A percentile compares a stretch with the other conserved stretches of the same genome.
Evolutionary conservation across 1,140 invertebrate species (phyloP).

Genomic region (Aleiodes sp.): DNA sequence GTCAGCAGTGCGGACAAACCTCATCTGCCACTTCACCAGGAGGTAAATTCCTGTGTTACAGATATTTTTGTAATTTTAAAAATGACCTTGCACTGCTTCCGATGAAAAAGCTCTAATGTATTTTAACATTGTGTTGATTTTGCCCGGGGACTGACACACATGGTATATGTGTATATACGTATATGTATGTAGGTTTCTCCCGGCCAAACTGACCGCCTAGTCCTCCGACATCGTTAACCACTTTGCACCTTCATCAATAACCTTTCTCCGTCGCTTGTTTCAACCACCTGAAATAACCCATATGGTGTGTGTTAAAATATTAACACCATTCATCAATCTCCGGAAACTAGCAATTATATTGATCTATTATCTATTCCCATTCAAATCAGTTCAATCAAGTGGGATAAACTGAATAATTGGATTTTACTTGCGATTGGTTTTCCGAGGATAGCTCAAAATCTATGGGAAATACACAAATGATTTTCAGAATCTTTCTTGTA

Average conservation of each 20-base stretch:
- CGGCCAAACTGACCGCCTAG: conserved; percentile 47
- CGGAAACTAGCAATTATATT: not conserved
- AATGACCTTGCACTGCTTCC: not conserved
- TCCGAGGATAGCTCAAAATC: no score
- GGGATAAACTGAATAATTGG: no score
- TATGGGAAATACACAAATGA: no score
- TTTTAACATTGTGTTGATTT: not conserved
- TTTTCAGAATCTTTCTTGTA: no score
- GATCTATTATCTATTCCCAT: no score
- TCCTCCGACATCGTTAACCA: conserved; percentile 49
- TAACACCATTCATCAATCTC: not conserved
- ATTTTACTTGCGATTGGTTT: no score
- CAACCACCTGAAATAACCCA: conserved; percentile 6
- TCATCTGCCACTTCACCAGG: conserved; percentile 53
- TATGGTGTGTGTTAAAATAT: not conserved
- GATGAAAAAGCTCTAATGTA: no score
- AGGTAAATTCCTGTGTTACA: conserved; percentile 43
- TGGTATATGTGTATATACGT: not conserved
- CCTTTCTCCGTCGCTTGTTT: conserved; percentile 28
- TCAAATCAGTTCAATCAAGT: no score
- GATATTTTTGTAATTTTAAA: conserved; percentile 6
- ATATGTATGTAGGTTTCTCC: conserved; percentile 35
- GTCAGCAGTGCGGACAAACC: conserved; percentile 48
- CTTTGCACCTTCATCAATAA: conserved; percentile 47
- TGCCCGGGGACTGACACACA: not conserved